A percentile compares a stretch with the other conserved stretches of the same genome.
phyloP scores from a whole-genome alignment of 2,888 invertebrate genomes.

The Calephelis perditalis region DNA sequence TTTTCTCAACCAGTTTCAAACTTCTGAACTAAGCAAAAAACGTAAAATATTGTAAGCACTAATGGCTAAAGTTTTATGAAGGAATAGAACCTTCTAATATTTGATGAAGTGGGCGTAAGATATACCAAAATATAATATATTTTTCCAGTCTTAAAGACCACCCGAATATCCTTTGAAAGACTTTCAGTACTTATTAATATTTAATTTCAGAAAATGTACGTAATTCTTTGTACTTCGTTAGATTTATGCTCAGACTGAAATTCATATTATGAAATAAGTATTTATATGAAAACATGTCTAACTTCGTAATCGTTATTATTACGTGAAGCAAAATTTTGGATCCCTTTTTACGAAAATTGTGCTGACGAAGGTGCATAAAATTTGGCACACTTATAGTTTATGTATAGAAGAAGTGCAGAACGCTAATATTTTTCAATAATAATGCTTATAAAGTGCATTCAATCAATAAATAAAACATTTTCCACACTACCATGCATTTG shows the following conservation, averaged over 20 bases:
- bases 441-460: no score
- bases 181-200: conserved; percentile 16
- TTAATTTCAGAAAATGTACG: conserved; percentile 17
- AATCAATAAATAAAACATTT: no score
- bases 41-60: conserved; percentile 25
- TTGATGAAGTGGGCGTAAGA: conserved; percentile 3
- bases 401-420: no score
- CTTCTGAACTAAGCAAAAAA: conserved; percentile 27
- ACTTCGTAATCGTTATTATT: no score
- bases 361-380: no score
- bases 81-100: conserved; percentile 14
- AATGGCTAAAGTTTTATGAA: conserved; percentile 27
- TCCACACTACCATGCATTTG: no score
- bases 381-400: no score
- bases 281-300: background rate
- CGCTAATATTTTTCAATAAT: no score
- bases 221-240: conserved; percentile 8
- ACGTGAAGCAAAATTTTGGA: no score
- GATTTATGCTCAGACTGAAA: conserved; percentile 4
- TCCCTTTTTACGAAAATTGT: no score
- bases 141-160: conserved; percentile 12
- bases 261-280: background rate
- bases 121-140: conserved; percentile 12
- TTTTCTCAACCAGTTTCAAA: conserved; percentile 26
- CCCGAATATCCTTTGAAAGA: conserved; percentile 16